Conservation (phyloP, 2,888 invertebrate species). For the Metalampra italica region DNA sequence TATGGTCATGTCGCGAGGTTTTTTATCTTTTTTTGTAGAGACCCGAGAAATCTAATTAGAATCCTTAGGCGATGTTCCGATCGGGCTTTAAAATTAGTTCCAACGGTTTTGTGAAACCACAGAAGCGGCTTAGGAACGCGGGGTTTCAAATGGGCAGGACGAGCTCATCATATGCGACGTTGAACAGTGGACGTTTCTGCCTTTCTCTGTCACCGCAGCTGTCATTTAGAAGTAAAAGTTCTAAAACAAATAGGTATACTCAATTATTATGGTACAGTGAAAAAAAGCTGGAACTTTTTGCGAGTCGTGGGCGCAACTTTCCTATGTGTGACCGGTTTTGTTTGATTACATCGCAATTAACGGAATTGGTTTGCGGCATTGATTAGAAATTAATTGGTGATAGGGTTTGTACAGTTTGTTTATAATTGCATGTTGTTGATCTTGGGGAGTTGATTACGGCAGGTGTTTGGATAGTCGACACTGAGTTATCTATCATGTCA, state of each 20-base stretch:
- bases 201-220: too few relatives aligned
- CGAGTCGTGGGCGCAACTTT: slow-evolving; percentile 1
- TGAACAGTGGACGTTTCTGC: too few relatives aligned
- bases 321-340: slow-evolving; percentile 2
- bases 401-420: not conserved
- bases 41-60: not conserved
- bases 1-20: slow-evolving; percentile 10
- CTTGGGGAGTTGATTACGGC: not conserved
- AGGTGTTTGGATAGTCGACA: not conserved
- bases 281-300: too few relatives aligned
- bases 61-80: not conserved
- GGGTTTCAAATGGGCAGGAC: too few relatives aligned
- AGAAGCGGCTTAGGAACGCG: too few relatives aligned
- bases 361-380: not conserved
- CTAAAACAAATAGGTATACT: too few relatives aligned
- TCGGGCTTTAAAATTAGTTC: too few relatives aligned
- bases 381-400: slow-evolving; percentile 4
- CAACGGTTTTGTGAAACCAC: too few relatives aligned
- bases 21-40: not conserved
- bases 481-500: too few relatives aligned
- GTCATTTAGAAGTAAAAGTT: too few relatives aligned
- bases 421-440: not conserved
- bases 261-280: too few relatives aligned
- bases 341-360: slow-evolving; percentile 4
- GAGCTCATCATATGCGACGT: too few relatives aligned